These are phyloP conservation scores for Tenrec ecaudatus DNA, from an alignment of 2,113 vertebrate genomes.

Conservation along the genomic window DNA sequence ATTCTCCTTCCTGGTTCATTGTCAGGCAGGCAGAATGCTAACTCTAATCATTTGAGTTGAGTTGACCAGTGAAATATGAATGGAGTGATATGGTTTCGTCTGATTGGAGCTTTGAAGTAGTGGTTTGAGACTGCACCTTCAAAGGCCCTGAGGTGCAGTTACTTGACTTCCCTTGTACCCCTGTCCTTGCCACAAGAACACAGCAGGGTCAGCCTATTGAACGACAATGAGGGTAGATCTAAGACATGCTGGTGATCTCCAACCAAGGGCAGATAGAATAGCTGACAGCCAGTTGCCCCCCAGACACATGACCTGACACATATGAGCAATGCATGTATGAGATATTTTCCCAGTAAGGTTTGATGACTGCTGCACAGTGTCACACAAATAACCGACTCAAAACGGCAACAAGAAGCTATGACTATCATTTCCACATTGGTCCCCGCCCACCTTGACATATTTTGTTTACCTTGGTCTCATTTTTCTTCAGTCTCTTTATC, in stretches of 20 bases:
- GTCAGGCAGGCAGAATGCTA: neutral
- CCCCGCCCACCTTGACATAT: neutral
- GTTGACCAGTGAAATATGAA: neutral
- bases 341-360: neutral
- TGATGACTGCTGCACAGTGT: neutral
- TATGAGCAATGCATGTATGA: neutral
- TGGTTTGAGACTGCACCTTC: neutral
- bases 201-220: neutral
- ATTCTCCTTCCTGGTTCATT: neutral
- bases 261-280: neutral
- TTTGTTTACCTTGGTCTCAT: conserved; percentile 32
- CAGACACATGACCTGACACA: neutral
- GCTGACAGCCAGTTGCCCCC: neutral
- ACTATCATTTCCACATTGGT: neutral
- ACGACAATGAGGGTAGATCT: neutral
- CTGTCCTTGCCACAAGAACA: neutral
- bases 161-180: neutral
- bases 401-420: neutral
- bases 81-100: neutral
- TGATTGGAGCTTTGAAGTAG: neutral
- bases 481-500: conserved; percentile 31
- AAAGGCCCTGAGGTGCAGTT: neutral
- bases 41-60: neutral
- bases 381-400: neutral
- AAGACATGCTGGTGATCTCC: neutral